These are phyloP conservation scores for Dendrocincla tyrannina DNA, from an alignment of 2,797 vertebrate species.

Conservation along the genomic window DNA sequence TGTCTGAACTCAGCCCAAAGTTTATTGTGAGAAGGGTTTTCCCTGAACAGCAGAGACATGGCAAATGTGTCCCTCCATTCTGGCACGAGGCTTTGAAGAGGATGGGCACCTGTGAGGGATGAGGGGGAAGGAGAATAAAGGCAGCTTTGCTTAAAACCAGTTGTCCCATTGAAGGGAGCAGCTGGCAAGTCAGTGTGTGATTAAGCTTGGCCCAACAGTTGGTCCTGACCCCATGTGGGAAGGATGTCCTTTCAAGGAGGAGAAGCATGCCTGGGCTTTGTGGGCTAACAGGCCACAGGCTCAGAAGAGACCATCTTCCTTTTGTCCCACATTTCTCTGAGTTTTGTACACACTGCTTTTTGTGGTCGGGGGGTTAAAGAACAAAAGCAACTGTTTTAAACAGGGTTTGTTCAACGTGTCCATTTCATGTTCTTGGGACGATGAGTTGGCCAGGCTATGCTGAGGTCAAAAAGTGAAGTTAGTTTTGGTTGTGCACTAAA, in stretches of 20 bases:
- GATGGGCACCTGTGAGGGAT: background rate
- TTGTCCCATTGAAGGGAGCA: background rate
- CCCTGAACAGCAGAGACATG: background rate
- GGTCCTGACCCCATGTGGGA: background rate
- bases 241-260: background rate
- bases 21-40: background rate
- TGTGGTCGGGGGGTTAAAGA: slow-evolving; percentile 26
- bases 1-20: background rate
- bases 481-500: background rate
- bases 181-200: slow-evolving; percentile 10
- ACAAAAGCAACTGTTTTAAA: slow-evolving; percentile 19
- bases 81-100: background rate
- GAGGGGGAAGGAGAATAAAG: background rate
- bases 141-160: background rate
- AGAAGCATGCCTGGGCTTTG: background rate
- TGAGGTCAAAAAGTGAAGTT: slow-evolving; percentile 11
- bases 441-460: background rate
- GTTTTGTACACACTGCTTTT: background rate
- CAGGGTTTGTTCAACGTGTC: background rate
- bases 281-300: slow-evolving; percentile 14
- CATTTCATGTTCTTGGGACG: background rate
- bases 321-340: background rate
- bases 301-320: background rate
- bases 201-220: background rate
- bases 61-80: background rate